Base-by-base conservation (phyloP, 2,797 vertebrate genomes). In the Cyclopterus lumpus region DNA sequence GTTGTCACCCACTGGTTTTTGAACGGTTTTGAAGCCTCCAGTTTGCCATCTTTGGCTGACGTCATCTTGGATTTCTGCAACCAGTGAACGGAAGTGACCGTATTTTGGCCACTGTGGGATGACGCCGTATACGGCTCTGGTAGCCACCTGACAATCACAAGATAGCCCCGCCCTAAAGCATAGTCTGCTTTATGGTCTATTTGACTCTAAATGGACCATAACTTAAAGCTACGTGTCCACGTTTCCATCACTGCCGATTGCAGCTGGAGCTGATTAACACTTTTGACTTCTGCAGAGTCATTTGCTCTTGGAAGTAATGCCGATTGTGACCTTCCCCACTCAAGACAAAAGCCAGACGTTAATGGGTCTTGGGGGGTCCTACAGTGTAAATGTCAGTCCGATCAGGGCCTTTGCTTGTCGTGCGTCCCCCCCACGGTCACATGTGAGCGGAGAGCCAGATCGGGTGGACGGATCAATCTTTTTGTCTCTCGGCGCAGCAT, bases 331-430 rank as follows among this genome's bases (percentile, higher is more conserved):
- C 24, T 61, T 40, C 15, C 36, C 59, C 59, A 26, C 8, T 40
- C 22, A 38, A 61, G 59, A 42, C 22, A 61, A 42, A 61, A 40
- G 59, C 22, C 59, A 42, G 59, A 61, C 42, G 22, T 61, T 40
- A 40, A 36, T 24, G 58, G 34, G n/a, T 60, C 26, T 57, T 18
- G 7, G 15, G 8, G 15, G 54, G 16, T 61, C 22, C 51, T 24
- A 2, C 12, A 28, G 24, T 28, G 24, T 54, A 15, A 12, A 15
- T 26, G 51, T 15, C 51, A 15, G 12, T 15, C 5, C 2, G 22
- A 53, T 26, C 22, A 24, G 11, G 51, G 51, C 22, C 49, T 26
- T 53, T 24, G 22, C 24, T 53, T 24, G 22, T 22, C 10, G 48
- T 48, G 20, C 48, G 9, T n/a, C 46, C 46, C 46, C 16, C 40